A percentile compares a stretch with the other conserved stretches of the same genome.
These are phyloP conservation scores for Cydia strobilella DNA, from an alignment of 1,140 invertebrate genomes.

Conservation along the genomic window DNA sequence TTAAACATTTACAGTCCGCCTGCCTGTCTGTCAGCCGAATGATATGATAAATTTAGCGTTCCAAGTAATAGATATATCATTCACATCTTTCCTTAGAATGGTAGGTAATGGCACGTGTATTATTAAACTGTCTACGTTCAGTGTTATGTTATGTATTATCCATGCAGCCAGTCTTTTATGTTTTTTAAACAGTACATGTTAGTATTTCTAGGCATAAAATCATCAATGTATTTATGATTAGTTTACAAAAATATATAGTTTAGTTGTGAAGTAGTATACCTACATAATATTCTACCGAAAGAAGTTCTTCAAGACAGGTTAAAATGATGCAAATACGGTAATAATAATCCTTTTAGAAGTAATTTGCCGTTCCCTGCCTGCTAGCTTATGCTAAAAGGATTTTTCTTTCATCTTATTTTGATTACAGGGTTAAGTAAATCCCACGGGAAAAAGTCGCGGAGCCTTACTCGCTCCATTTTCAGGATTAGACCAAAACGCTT, in stretches of 20 bases:
- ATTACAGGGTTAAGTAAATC: constrained; percentile 46
- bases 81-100: not conserved
- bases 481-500: constrained; percentile 25
- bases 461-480: not conserved
- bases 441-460: not conserved
- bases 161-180: not conserved
- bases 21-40: constrained; percentile 51
- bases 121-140: not conserved
- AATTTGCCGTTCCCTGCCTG: constrained; percentile 38
- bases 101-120: not conserved
- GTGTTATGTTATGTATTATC: not conserved
- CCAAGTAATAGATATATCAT: not conserved
- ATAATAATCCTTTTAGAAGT: constrained; percentile 42
- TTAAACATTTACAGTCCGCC: constrained; percentile 46
- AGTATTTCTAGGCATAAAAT: too few species aligned
- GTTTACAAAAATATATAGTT: too few species aligned
- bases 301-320: constrained; percentile 33
- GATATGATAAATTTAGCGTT: not conserved
- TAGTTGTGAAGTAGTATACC: not conserved
- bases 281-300: not conserved
- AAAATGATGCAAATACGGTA: constrained; percentile 43
- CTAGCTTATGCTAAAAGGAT: constrained; percentile 55
- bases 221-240: too few species aligned
- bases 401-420: constrained; percentile 49
- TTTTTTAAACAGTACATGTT: not conserved